Percentiles rank a stretch among this genome's conserved stretches.
Evolutionary conservation across 2,113 vertebrate genomes (phyloP).

Genomic region (Gasterosteus aculeatus): DNA sequence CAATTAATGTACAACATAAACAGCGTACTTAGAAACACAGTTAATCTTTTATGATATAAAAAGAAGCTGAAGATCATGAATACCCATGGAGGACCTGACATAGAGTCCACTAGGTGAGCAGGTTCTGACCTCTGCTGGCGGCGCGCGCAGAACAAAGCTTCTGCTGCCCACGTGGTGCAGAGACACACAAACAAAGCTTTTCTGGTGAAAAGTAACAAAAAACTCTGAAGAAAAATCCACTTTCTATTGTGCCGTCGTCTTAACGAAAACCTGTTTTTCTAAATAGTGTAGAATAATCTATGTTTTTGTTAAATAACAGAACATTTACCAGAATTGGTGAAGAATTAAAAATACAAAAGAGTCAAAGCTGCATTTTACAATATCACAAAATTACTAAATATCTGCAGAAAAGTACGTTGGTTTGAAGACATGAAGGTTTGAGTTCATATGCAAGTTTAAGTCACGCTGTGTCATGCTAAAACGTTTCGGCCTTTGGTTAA

Average conservation of each 20-base stretch:
- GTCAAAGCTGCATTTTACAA: background rate
- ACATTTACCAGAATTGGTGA: no score
- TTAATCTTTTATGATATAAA: background rate
- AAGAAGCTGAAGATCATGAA: no score
- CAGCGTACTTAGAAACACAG: background rate
- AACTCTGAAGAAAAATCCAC: background rate
- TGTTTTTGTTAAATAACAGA: background rate
- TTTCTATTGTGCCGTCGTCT: background rate
- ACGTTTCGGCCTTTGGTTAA: background rate
- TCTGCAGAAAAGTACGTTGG: background rate
- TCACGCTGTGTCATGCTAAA: background rate
- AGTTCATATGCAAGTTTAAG: background rate
- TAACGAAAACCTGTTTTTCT: background rate
- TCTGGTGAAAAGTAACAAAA: background rate
- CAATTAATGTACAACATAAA: background rate
- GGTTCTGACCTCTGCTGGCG: slow-evolving; percentile 1
- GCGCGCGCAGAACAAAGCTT: background rate
- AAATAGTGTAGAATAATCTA: background rate
- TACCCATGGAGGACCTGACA: no score
- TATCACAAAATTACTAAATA: background rate
- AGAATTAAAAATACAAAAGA: background rate
- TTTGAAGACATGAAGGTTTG: background rate
- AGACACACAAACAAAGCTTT: background rate
- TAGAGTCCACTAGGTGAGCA: background rate
- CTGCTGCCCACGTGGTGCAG: background rate